Evolutionary conservation across 2,113 vertebrate genomes (phyloP).

Genomic region (Numenius arquata): DNA sequence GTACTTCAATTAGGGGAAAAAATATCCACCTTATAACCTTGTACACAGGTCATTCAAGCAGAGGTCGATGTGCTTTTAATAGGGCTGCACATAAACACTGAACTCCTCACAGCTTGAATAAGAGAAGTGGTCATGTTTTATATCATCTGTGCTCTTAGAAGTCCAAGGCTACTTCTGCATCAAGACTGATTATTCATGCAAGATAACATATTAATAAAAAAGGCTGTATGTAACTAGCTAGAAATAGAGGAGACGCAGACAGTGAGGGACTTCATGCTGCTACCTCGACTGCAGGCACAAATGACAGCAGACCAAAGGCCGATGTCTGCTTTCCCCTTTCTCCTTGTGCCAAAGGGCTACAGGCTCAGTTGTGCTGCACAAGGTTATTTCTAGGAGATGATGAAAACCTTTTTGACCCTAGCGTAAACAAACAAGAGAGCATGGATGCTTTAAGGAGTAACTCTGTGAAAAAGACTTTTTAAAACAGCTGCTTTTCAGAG

Average conservation of each 20-base stretch:
- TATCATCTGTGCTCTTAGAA: neutral
- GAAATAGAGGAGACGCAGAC: neutral
- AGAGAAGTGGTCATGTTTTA: neutral
- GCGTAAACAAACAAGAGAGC: neutral
- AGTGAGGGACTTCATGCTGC: neutral
- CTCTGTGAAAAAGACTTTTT: neutral
- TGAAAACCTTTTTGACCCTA: neutral
- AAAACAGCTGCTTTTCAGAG: neutral
- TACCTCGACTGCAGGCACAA: neutral
- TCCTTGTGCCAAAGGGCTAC: neutral
- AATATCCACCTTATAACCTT: neutral
- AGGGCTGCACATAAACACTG: neutral
- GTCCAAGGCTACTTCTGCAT: neutral
- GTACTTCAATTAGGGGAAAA: neutral
- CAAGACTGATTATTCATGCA: neutral
- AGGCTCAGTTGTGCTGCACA: neutral
- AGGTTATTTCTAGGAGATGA: neutral
- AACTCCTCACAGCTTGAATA: neutral
- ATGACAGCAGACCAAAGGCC: neutral
- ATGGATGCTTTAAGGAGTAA: neutral
- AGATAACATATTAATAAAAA: neutral
- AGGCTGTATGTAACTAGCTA: neutral
- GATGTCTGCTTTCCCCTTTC: neutral
- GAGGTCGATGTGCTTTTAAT: neutral
- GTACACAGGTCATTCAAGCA: neutral